Conservation (phyloP, 92 coral and sea anemone species). For the Palythoa grandis region DNA sequence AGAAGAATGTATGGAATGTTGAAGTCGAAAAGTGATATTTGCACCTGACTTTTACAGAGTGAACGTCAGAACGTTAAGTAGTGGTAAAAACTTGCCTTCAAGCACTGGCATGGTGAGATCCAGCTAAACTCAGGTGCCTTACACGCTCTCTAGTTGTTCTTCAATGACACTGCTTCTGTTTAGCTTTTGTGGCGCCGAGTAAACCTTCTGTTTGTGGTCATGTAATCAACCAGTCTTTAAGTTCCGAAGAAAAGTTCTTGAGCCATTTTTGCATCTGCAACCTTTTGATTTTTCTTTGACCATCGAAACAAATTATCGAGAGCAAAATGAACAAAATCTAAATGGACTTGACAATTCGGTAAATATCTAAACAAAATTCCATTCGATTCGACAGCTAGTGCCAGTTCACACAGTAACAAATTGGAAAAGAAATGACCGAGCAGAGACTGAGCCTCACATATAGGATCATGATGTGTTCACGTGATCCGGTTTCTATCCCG, state of each 20-base stretch:
- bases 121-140: neutral
- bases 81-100: slow-evolving; percentile 5
- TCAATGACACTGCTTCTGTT: neutral
- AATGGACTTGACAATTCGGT: neutral
- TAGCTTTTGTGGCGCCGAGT: neutral
- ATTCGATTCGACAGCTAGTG: slow-evolving; percentile 11
- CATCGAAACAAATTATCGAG: neutral
- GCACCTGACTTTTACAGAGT: neutral
- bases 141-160: neutral
- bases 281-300: neutral
- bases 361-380: slow-evolving; percentile 32
- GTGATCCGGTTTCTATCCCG: neutral
- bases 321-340: slow-evolving; percentile 10
- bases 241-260: slow-evolving; percentile 10
- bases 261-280: neutral
- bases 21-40: neutral
- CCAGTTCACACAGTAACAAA: neutral
- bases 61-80: neutral
- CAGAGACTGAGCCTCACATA: neutral
- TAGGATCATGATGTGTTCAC: neutral
- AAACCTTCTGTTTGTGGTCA: neutral
- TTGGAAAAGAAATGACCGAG: neutral
- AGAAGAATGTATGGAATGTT: slow-evolving; percentile 40
- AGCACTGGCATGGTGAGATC: slow-evolving; percentile 26
- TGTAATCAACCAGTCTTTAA: neutral